Evolutionary conservation across 2,113 vertebrate genomes (phyloP), one percentile per base, ranked within the genome.

Genomic region (Thryonomys swinderianus): DNA sequence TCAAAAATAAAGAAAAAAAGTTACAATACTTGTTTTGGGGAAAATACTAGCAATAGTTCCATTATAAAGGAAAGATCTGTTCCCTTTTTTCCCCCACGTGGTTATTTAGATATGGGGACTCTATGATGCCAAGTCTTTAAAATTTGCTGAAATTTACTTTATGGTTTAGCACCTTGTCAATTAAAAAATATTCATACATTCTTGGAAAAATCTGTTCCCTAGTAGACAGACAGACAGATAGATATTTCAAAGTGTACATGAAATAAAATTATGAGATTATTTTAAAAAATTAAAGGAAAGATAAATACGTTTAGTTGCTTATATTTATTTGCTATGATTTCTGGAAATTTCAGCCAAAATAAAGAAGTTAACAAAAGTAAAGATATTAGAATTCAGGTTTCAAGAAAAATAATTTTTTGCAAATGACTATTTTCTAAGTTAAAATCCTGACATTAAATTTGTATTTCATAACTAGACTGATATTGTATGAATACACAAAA

Each of bases 401-500:
- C 62, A 64, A 83, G 48, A 81, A 16, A n/a, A 82, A 82, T 30
- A 30, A 10, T 74, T 37, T 37, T 84, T 85, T 95, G 55, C 16
- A 88, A 81, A 55, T 45, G 18, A 91, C 40, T 59, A 73, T 84
- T 93, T 71, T 83, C 62, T 62, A 37, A 73, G 13, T 57, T 90
- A 42, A 84, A 86, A 93, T 48, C 1, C 55, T n/a, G 48, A 67
- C 20, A 30, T n/a, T 74, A 74, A 94, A 91, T 90, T 73, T 93
- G 12, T 62, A 48, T 81, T 42, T 96, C 37, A 51, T 85, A 34
- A 94, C 59, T 87, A 25, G 2, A 83, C 27, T 83, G 23, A 14
- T 86, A 61, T 20, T n/a, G 45, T 45, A 73, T 79, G 18, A 93
- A 74, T 76, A 40, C 85, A 37, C 7, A 82, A 48, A 91, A 73